Conservation (phyloP, 2,113 vertebrate species). For the Ariopsis seemanni region DNA sequence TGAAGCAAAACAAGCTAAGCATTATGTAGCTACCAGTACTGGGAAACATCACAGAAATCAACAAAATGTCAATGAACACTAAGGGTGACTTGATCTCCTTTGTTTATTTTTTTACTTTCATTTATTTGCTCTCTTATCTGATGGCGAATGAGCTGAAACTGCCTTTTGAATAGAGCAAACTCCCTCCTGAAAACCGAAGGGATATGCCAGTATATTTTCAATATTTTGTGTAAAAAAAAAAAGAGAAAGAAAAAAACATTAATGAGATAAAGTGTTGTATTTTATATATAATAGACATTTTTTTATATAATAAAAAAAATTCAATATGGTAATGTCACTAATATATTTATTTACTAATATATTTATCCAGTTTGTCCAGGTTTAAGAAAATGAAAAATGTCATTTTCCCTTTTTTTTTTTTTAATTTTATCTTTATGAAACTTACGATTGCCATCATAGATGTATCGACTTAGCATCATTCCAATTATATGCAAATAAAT, state of each 20-base stretch:
- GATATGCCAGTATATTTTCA: conserved; percentile 78
- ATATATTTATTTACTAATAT: conserved; percentile 99
- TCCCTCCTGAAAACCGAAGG: conserved; percentile 71
- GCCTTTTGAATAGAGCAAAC: conserved; percentile 71
- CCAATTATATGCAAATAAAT: conserved; percentile 82
- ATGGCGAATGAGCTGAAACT: conserved; percentile 73
- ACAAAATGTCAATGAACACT: conserved; percentile 55
- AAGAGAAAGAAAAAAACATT: conserved; percentile 73
- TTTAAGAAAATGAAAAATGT: conserved; percentile 70
- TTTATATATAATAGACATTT: conserved; percentile 87
- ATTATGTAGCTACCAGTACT: conserved; percentile 59
- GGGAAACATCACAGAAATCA: conserved; percentile 50
- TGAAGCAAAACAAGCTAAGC: conserved; percentile 56
- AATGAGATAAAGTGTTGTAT: conserved; percentile 86
- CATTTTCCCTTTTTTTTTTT: conserved; percentile 61
- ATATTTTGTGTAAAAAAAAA: conserved; percentile 79
- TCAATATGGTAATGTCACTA: conserved; percentile 93
- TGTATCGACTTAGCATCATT: conserved; percentile 76
- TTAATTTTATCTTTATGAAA: conserved; percentile 77
- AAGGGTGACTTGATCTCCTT: conserved; percentile 55
- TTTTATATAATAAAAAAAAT: conserved; percentile 90
- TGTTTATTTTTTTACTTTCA: conserved; percentile 57
- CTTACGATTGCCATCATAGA: conserved; percentile 70
- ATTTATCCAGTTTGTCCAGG: conserved; percentile 89
- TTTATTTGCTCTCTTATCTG: conserved; percentile 58